Evolutionary conservation across 2,888 invertebrate genomes (phyloP).

Genomic region (Monochamus alternatus): DNA sequence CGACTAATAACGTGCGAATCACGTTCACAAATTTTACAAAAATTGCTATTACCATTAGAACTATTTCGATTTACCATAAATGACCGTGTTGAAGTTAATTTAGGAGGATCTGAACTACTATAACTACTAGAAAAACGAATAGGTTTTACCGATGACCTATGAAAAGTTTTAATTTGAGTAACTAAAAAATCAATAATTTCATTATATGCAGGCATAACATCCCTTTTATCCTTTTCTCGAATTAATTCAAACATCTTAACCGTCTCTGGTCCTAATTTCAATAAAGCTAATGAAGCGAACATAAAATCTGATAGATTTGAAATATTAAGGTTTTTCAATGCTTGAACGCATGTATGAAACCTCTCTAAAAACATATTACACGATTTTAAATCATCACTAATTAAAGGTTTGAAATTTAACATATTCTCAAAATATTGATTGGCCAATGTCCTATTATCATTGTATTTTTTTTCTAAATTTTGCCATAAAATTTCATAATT

Average conservation of each 20-base stretch:
- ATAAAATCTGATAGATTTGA: constrained; percentile 5
- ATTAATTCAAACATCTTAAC: not conserved
- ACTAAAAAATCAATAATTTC: constrained; percentile 15
- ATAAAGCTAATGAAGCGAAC: not conserved
- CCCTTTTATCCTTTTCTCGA: constrained; percentile 1
- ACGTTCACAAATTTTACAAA: constrained; percentile 15
- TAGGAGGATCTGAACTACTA: not conserved
- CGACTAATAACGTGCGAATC: constrained; percentile 9
- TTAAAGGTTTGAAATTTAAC: constrained; percentile 15
- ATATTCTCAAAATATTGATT: constrained; percentile 12
- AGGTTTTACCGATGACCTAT: not conserved
- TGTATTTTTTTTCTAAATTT: constrained; percentile 2
- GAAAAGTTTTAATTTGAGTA: constrained; percentile 5
- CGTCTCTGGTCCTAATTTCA: not conserved
- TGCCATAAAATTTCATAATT: not conserved
- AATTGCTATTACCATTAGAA: not conserved
- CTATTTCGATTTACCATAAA: not conserved
- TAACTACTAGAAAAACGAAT: constrained; percentile 1
- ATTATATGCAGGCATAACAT: not conserved
- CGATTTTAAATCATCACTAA: not conserved
- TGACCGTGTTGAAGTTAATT: not conserved
- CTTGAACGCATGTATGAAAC: no score
- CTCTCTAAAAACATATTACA: not conserved
- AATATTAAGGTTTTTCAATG: not conserved
- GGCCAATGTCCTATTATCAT: constrained; percentile 2